These are phyloP conservation scores for Allolobophora icterica DNA, from an alignment of 2,888 invertebrate genomes.

Conservation along the genomic window DNA sequence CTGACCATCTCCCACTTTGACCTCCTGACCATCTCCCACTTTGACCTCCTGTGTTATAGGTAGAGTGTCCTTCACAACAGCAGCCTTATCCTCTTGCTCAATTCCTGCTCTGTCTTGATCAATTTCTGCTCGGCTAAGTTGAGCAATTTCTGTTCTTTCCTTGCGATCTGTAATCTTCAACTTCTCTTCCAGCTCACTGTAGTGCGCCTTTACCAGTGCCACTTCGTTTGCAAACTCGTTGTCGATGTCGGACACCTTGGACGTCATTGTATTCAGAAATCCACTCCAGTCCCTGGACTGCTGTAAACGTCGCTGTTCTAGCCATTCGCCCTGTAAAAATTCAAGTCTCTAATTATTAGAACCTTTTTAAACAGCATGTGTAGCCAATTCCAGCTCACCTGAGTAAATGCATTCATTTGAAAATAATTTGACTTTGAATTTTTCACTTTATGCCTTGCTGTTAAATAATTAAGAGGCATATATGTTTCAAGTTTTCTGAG, in stretches of 20 bases:
- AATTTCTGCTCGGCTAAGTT: background rate
- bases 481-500: too few species aligned
- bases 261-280: background rate
- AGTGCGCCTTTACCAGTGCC: background rate
- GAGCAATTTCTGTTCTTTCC: background rate
- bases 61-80: background rate
- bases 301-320: background rate
- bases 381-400: too few species aligned
- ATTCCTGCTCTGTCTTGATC: background rate
- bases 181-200: slow-evolving; percentile 13
- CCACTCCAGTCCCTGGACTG: background rate
- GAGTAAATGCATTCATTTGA: too few species aligned
- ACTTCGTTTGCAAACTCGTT: slow-evolving; percentile 18
- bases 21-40: background rate
- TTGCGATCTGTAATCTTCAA: slow-evolving; percentile 13
- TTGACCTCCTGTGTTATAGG: background rate
- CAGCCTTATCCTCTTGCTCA: background rate
- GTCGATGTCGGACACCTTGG: background rate
- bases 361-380: too few species aligned
- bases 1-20: background rate
- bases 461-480: too few species aligned
- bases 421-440: too few species aligned
- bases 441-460: too few species aligned
- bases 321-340: background rate
- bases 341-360: background rate